Evolutionary conservation across 2,888 invertebrate genomes (phyloP).

Genomic region (Charanyca ferruginea): DNA sequence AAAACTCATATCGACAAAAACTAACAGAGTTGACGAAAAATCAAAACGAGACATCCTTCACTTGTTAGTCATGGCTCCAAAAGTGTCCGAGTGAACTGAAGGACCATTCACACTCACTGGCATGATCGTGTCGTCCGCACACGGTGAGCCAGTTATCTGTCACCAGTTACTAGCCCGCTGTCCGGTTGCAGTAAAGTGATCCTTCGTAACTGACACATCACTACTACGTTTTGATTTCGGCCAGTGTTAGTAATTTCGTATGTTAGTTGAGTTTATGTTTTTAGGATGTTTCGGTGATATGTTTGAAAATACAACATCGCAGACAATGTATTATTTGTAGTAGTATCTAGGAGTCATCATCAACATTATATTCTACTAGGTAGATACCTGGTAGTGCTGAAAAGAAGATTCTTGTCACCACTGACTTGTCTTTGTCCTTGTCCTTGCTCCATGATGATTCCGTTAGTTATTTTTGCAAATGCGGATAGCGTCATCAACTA

Average conservation of each 20-base stretch:
- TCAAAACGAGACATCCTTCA: background rate
- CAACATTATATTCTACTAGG: background rate
- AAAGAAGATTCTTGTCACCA: no score
- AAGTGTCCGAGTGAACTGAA: conserved; percentile 38
- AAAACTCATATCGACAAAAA: background rate
- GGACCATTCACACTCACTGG: conserved; percentile 43
- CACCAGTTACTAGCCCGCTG: conserved; percentile 31
- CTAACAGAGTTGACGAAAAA: conserved; percentile 5
- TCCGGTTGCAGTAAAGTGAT: conserved; percentile 23
- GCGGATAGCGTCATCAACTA: no score
- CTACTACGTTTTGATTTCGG: conserved; percentile 32
- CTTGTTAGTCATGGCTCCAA: conserved; percentile 36
- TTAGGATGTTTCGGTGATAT: conserved; percentile 30
- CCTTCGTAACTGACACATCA: conserved; percentile 36
- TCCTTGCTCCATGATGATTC: no score
- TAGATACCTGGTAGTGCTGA: no score
- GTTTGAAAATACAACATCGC: background rate
- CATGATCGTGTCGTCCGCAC: conserved; percentile 44
- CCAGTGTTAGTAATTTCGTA: conserved; percentile 25
- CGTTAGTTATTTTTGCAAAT: background rate
- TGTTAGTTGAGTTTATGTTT: conserved; percentile 29
- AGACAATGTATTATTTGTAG: background rate
- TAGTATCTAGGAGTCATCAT: background rate
- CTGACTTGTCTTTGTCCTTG: no score
- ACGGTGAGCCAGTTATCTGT: conserved; percentile 52